Conservation (phyloP, 2,797 vertebrate species). For the Rhinogobio ventralis region DNA sequence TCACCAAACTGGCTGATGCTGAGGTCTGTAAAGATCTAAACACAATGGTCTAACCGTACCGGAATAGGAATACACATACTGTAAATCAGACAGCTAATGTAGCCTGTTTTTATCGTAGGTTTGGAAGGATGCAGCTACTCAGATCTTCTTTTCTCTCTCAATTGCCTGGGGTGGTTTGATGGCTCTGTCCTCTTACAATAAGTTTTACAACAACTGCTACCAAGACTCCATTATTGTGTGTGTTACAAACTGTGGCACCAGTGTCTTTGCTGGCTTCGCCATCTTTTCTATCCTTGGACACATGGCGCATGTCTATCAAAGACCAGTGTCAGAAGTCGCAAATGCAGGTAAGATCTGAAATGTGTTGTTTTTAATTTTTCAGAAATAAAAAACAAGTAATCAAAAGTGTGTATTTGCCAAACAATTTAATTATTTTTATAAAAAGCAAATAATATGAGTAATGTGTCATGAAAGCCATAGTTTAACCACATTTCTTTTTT, state of each 20-base stretch:
- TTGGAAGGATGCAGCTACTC: conserved; percentile 95
- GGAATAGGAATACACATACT: not conserved
- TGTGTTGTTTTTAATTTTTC: not conserved
- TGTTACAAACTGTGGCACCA: conserved; percentile 88
- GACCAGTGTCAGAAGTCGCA: conserved; percentile 86
- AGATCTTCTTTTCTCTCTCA: conserved; percentile 93
- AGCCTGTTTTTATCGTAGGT: conserved; percentile 74
- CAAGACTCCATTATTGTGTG: conserved; percentile 87
- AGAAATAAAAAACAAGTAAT: not conserved
- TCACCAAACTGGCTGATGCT: conserved; percentile 59
- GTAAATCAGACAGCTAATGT: not conserved
- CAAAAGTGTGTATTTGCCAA: not conserved
- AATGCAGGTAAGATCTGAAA: conserved; percentile 82
- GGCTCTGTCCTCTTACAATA: conserved; percentile 94
- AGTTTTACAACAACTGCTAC: conserved; percentile 93
- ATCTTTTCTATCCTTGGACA: conserved; percentile 97
- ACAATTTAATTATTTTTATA: not conserved
- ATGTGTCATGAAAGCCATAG: not conserved
- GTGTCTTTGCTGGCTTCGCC: conserved; percentile 91
- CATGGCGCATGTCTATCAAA: conserved; percentile 86
- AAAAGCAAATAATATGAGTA: not conserved
- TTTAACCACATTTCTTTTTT: not conserved
- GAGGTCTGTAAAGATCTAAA: conserved; percentile 40
- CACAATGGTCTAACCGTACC: not conserved
- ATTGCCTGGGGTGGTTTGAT: conserved; percentile 90